Evolutionary conservation across 2,888 invertebrate species (phyloP), one percentile per base, ranked within the genome.

Genomic region (Ormyrus thymus): DNA sequence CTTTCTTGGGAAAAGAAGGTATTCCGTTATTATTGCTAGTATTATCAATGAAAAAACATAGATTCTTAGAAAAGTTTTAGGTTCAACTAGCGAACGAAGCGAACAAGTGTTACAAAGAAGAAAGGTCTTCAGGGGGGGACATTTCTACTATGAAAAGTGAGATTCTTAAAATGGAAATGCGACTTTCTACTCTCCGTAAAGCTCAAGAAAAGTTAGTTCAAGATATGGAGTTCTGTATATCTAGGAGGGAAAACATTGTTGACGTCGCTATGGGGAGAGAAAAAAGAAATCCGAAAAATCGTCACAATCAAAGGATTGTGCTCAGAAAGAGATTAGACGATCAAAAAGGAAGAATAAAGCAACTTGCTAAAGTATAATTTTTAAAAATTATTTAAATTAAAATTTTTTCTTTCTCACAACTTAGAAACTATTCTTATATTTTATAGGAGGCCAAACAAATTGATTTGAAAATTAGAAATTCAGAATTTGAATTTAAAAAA

Each of bases 1-100:
- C 90, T 96, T 48, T 93, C 95, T 50, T 97, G 97, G 96, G 95
- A 96, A 87, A 94, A 95, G 82, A 96, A 96, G 91, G 93, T 95
- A 78, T 29, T 29, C 29, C 4, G 29, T 29, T 29, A 29, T 29
- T 29, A 50, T 64, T 55, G 29, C 6, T 45, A 53, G 29, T 11
- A 11, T 68, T 66, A 59, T 48, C 29, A 48, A 62, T 75, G 51
- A 13, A 9, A 2, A 70, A 65, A 53, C 5, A 7, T 58, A 13
- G 59, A 51, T 56, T 50, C 11, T 29, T 43, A 11, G n/a, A 8
- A 53, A 48, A 29, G 58, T 58, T 71, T 62, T 50, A 88, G 89
- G 85, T 89, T 45, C 87, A 94, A 83, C 88, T 96, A 84, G 94
- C 95, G 1, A 92, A 93, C 43, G 95, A 96, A 86, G 92, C 95